Percentiles rank a stretch among this genome's conserved stretches.
Evolutionary conservation across 2,113 vertebrate genomes (phyloP).

Genomic region (Oxyura jamaicensis): DNA sequence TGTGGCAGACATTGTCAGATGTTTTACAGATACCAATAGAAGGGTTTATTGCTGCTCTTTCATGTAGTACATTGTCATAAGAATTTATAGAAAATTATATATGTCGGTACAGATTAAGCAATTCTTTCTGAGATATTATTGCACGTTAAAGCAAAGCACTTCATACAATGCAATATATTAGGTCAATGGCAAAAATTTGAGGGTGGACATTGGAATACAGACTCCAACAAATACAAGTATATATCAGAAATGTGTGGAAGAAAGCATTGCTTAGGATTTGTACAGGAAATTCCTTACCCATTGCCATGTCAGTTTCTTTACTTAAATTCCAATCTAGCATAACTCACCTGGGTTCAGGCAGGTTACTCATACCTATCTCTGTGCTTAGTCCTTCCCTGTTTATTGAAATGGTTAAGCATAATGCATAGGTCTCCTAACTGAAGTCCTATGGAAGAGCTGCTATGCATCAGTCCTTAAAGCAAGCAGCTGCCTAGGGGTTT

Average conservation of each 20-base stretch:
- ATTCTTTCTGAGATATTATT: neutral
- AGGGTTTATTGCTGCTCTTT: constrained; percentile 34
- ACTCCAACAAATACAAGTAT: neutral
- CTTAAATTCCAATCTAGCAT: neutral
- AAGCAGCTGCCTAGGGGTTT: neutral
- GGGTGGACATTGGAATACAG: neutral
- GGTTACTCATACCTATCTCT: neutral
- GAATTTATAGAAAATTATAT: neutral
- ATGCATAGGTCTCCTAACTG: neutral
- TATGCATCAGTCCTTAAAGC: neutral
- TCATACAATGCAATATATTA: neutral
- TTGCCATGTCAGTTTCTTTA: neutral
- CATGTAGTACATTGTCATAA: neutral
- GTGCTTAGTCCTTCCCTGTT: neutral
- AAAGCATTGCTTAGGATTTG: neutral
- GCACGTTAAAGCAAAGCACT: neutral
- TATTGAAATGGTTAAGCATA: neutral
- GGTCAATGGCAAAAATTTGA: neutral
- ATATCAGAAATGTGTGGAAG: neutral
- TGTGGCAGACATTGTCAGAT: neutral
- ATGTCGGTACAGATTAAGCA: neutral
- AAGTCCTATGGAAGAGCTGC: neutral
- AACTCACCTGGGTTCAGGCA: neutral
- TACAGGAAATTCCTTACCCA: neutral
- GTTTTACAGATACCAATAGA: constrained; percentile 7